Conservation (phyloP, 1,140 invertebrate genomes). For the Aricia agestis region DNA sequence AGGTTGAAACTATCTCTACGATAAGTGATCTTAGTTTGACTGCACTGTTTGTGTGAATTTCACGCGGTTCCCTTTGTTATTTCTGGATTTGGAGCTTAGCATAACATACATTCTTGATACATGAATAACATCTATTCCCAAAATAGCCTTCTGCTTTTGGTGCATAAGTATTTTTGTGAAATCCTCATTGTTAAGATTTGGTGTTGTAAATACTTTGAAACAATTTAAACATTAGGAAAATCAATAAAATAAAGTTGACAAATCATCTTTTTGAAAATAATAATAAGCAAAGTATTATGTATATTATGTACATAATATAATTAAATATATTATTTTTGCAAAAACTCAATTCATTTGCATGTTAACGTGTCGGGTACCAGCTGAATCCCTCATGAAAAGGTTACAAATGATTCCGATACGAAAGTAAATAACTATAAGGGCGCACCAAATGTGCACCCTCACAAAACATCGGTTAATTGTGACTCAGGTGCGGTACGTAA, state of each 20-base stretch:
- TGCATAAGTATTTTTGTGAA: neutral
- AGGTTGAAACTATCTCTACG: no score
- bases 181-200: no score
- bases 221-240: no score
- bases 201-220: no score
- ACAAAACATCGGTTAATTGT: conserved; percentile 29
- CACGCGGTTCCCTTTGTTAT: conserved; percentile 7
- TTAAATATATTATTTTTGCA: no score
- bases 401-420: neutral
- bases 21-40: neutral
- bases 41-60: neutral
- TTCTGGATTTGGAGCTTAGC: conserved; percentile 7
- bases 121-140: neutral
- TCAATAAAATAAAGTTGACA: no score
- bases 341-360: neutral
- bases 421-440: conserved; percentile 18
- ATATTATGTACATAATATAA: no score
- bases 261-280: no score
- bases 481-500: conserved; percentile 32
- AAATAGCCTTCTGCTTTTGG: neutral
- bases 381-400: neutral
- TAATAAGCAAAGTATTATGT: no score
- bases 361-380: neutral
- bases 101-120: conserved; percentile 10
- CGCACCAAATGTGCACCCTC: conserved; percentile 18